These are phyloP conservation scores for Campoletis sonorensis DNA, from an alignment of 1,140 invertebrate genomes.

Conservation along the genomic window DNA sequence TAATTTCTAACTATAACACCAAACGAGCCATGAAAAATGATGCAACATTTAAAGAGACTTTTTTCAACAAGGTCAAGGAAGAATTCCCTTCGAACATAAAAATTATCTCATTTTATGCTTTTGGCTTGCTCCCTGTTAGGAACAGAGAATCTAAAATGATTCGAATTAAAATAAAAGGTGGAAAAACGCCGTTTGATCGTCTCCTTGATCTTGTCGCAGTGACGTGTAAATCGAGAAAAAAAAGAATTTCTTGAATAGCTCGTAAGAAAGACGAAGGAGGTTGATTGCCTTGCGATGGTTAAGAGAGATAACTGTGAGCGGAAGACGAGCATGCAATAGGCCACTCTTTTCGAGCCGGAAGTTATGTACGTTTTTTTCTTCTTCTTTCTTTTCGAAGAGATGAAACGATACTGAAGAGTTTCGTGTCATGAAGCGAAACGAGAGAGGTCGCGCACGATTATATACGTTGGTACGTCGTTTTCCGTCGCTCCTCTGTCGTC, in stretches of 20 bases:
- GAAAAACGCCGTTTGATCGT: neutral
- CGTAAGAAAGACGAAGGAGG: neutral
- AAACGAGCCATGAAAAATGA: too few species aligned
- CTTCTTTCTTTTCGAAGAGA: neutral
- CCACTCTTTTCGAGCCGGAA: constrained; percentile 26
- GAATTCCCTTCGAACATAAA: too few species aligned
- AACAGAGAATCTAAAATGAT: neutral
- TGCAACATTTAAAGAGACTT: too few species aligned
- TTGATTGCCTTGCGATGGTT: constrained; percentile 13
- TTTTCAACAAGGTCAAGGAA: too few species aligned
- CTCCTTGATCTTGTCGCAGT: neutral
- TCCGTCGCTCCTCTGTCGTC: neutral
- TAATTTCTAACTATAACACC: too few species aligned
- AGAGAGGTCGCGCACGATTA: constrained; percentile 5
- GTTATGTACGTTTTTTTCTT: constrained; percentile 11
- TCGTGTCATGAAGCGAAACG: constrained; percentile 10
- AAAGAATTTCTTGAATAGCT: neutral
- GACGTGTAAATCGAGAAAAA: constrained; percentile 8
- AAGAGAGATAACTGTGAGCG: constrained; percentile 1
- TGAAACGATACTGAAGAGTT: constrained; percentile 9
- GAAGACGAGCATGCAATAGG: constrained; percentile 23
- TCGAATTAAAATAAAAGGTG: constrained; percentile 12
- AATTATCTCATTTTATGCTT: too few species aligned
- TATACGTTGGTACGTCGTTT: neutral
- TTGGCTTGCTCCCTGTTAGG: neutral